Evolutionary conservation across 1,140 invertebrate species (phyloP).

Genomic region (Phocides pigmalion): DNA sequence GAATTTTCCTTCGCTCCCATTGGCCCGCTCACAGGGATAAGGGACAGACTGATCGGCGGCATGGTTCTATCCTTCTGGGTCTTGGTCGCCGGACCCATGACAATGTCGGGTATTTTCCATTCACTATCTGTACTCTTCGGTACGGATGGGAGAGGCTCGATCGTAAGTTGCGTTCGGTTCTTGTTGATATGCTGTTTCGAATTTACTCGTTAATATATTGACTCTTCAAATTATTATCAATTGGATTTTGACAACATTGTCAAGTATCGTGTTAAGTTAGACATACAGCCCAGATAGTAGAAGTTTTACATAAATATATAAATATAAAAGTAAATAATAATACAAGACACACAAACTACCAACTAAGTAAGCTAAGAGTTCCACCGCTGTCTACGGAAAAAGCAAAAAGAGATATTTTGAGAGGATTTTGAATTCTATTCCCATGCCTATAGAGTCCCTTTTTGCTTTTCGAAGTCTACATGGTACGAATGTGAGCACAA

Average conservation of each 20-base stretch:
- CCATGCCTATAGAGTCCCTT: conserved; percentile 46
- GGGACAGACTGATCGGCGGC: conserved; percentile 77
- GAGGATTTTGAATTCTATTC: conserved; percentile 41
- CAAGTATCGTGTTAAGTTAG: conserved; percentile 55
- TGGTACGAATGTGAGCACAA: conserved; percentile 75
- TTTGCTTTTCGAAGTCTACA: conserved; percentile 68
- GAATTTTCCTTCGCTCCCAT: conserved; percentile 68
- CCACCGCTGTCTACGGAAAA: conserved; percentile 66
- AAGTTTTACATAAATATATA: conserved; percentile 59
- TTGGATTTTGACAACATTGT: conserved; percentile 81
- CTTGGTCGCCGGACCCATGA: conserved; percentile 61
- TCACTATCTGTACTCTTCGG: conserved; percentile 56
- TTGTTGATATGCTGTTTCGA: conserved; percentile 81
- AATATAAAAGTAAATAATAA: conserved; percentile 50
- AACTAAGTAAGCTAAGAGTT: conserved; percentile 64
- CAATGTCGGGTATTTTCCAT: conserved; percentile 74
- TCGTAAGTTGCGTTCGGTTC: conserved; percentile 75
- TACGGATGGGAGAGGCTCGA: conserved; percentile 64
- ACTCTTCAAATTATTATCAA: conserved; percentile 74
- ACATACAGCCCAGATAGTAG: conserved; percentile 47
- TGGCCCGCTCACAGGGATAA: conserved; percentile 70
- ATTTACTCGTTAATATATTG: conserved; percentile 62
- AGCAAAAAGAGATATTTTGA: conserved; percentile 60
- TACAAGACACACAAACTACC: conserved; percentile 68
- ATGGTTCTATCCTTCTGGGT: conserved; percentile 64